Base-by-base conservation (phyloP, 2,113 vertebrate species). In the Pteropus alecto region DNA sequence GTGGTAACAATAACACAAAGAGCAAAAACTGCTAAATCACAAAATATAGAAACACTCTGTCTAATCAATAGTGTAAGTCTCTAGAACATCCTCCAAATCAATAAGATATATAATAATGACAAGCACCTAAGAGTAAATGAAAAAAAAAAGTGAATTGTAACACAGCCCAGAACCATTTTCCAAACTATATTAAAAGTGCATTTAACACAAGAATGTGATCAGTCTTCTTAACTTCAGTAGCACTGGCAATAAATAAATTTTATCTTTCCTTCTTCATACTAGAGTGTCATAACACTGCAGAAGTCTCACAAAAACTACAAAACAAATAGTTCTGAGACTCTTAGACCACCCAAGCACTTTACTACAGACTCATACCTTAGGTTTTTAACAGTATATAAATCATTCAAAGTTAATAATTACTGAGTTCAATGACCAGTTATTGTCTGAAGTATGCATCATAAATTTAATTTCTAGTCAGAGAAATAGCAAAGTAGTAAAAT, bases 51-150 rank as follows among this genome's bases (percentile, higher is more conserved):
- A 98, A 97, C 94, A 92, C 54, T 97, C 35, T 73, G 60, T 43
- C 65, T 96, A 94, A 96, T 97, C 97, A 84, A 97, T 95, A 97
- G 35, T 67, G 28, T 94, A 94, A 95, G 94, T 95, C 94, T 95
- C 86, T 81, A 97, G 93, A 97, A 97, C 87, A 98, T 95, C 96
- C 95, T 96, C 82, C 78, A 94, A 96, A 97, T 97, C 96, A 94
- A 96, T 97, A 96, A 87, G 35, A 94, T 90, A 96, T 93, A 87
- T 71, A 98, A 96, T 93, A 84, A 96, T 87, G 93, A 93, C 91
- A 96, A 93, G 7, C 28, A 94, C 70, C 58, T 95, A 94, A 65
- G 28, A 96, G 88, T 67, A 95, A 96, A 90, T 60, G 12, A 24
- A 48, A 35, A 60, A 90, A 60, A 35, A 77, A 56, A 43, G 61